Evolutionary conservation across 2,113 vertebrate species (phyloP), one percentile per base, ranked within the genome.

Genomic region (Microcebus lehilahytsara): DNA sequence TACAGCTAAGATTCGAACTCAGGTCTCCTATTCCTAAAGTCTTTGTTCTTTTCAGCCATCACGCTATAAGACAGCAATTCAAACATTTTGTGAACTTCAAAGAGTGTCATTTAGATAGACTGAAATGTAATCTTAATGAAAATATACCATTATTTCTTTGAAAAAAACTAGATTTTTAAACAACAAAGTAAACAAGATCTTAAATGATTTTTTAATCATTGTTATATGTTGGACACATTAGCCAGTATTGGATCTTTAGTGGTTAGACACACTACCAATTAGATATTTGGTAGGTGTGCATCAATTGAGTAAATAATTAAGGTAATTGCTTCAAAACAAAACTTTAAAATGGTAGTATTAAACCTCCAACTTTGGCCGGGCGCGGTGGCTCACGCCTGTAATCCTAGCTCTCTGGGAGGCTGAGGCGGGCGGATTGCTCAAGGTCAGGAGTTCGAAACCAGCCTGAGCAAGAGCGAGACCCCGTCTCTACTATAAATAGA

Each of bases 91-190:
- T 74, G 74, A 71, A 90, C 16, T 30, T 75, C 42, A 12, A 93
- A 92, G 62, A 51, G 32, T 13, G 12, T 51, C 69, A n/a, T 17
- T 60, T 80, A 74, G n/a, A 72, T 2, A 74, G n/a, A 77, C 0
- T 17, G 12, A 95, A 93, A 92, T 10, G 5, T 32, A 53, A 71
- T 75, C 75, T 80, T 86, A 79, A 88, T 58, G 16, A 94, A 94
- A 94, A 89, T 58, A 53, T 3, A 40, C 42, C 71, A 96, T 46
- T 58, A 78, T 84, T 74, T 96, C 46, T 77, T 92, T 93, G 5
- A 87, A 95, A 96, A 96, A 96, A 51, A 58, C 27, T 74, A 78
- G 17, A 69, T 74, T 79, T 69, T 92, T 66, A 93, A 94, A 75
- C 42, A 86, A 40, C 12, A 60, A 3, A 2, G 16, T 85, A 53